Evolutionary conservation across 2,888 invertebrate species (phyloP).

Genomic region (Kryphioiulus occultus): DNA sequence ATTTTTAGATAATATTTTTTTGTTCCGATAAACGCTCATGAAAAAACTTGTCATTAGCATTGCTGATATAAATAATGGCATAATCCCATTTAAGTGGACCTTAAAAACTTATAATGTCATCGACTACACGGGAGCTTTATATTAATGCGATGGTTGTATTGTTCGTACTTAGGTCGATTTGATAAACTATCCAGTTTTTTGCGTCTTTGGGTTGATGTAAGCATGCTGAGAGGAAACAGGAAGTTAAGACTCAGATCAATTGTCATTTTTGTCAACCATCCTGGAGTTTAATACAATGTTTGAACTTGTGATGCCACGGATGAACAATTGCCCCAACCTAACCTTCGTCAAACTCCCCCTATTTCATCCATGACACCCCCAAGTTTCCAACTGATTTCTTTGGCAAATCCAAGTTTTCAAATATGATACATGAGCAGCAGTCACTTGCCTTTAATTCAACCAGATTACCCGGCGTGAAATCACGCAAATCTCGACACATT

Average conservation of each 20-base stretch:
- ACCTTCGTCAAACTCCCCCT: too few species aligned
- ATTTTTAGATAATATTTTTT: background rate
- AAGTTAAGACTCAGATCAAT: background rate
- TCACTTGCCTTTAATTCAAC: too few species aligned
- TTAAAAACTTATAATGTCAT: background rate
- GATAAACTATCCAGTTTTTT: background rate
- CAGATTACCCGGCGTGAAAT: too few species aligned
- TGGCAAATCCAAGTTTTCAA: too few species aligned
- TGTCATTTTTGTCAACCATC: too few species aligned
- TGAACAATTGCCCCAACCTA: too few species aligned
- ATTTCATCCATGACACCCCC: too few species aligned
- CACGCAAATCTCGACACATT: too few species aligned
- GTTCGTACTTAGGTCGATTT: background rate
- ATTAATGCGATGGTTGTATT: background rate
- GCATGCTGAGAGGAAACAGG: background rate
- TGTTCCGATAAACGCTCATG: background rate
- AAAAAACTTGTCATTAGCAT: conserved; percentile 20
- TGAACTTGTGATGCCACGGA: too few species aligned
- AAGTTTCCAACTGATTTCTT: too few species aligned
- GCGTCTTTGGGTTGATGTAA: background rate
- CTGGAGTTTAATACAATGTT: too few species aligned
- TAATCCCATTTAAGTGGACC: background rate
- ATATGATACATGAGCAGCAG: too few species aligned
- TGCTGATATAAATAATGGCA: conserved; percentile 4
- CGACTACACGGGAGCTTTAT: background rate